Evolutionary conservation across 2,113 vertebrate species (phyloP), one percentile per base, ranked within the genome.

Genomic region (Corythornis madagascariensis): DNA sequence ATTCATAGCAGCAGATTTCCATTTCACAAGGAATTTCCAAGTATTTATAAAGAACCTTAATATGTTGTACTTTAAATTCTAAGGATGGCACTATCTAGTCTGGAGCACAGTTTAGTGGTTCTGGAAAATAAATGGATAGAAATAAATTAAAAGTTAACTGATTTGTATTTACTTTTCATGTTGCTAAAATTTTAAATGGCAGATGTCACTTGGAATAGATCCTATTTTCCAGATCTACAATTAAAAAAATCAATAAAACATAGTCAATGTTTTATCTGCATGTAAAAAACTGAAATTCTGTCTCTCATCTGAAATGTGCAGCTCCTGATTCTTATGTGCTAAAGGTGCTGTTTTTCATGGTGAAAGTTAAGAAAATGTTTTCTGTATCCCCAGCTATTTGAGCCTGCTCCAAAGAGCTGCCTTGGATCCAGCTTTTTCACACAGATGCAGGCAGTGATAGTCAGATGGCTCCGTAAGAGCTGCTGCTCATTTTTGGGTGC

Each of bases 221-320:
- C 59, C n/a, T 69, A 12, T 72, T 89, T 42, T 80, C 45, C 70
- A 69, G 52, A 79, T 53, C 52, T 61, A 83, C 35, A 67, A 74
- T 48, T 43, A 76, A 91, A 95, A 79, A 70, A 94, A 86, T 93
- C 86, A 83, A 71, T 89, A 89, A 83, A 88, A 72, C 12, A 69
- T 72, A 76, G 67, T 84, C 63, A 92, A 6, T 53, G 50, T 24
- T 92, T 94, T 82, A 73, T 89, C 83, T 92, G n/a, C 52, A 33
- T 60, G 35, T 20, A 55, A 85, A 90, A 89, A 93, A 90, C 16
- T 85, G 74, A 80, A 83, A 75, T 50, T 88, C 57, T 65, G 15
- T 48, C 80, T 96, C 53, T 66, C 33, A 2, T n/a, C 67, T 43
- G 29, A 45, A 67, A 20, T 2, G 7, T 40, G 83, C 72, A 55